Evolutionary conservation across 2,113 vertebrate species (phyloP), one percentile per base, ranked within the genome.

Genomic region (Tetraodon nigroviridis): DNA sequence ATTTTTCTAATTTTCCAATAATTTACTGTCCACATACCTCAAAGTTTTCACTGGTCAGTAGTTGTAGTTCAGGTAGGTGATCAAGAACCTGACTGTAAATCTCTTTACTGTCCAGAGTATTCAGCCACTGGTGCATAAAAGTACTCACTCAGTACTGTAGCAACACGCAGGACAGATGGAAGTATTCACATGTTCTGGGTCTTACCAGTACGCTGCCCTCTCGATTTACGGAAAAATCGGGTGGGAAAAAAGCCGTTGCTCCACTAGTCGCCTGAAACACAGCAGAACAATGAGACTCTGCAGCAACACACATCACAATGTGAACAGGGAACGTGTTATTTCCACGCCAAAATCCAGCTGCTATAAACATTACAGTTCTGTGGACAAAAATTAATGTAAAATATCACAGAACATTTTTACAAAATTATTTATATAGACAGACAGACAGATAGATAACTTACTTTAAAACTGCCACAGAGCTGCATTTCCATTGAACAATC

Each of bases 41-140:
- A 74, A 98, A 88, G 37, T 81, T 90, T 58, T 86, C 82, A 51
- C 84, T 82, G 14, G 91, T 90, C 66, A 99, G 90, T 3, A 85
- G 83, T 71, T 95, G 91, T 78, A 97, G 91, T 55, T 94, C 93
- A 49, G 97, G 96, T 51, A 99, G 91, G 61, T 91, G 89, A 46
- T 88, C 68, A 72, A 98, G 90, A 77, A 95, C 91, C 86, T 93
- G 92, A 52, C 63, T 81, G 83, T 98, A 97, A 76, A 99, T 94
- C 84, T 99, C 96, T 87, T 80, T 94, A 55, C 92, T 87, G 83
- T 99, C 97, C 86, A 99, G 84, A 62, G 92, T 93, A n/a, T 86
- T 89, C 58, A 99, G 78, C 84, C 93, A 93, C 97, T 99, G 85
- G 17, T 87, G 79, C 18, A 78, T 5, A 80, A 21, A 32, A 37